Evolutionary conservation across 2,888 invertebrate species (phyloP), one percentile per base, ranked within the genome.

Genomic region (Leptopilina myrica): DNA sequence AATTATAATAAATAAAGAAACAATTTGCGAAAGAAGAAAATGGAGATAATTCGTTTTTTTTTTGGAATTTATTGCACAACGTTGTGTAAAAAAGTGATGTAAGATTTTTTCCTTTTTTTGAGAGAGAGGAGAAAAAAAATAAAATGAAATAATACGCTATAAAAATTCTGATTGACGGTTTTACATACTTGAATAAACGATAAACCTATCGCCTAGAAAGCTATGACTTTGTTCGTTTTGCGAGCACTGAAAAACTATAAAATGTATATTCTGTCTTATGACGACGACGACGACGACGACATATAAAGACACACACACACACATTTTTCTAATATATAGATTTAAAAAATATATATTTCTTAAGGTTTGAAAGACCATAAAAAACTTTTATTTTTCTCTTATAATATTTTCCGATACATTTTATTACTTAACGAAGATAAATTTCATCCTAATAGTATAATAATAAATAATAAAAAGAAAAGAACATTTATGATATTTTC

Each of bases 121-220:
- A 20, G 20, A 1, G 20, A 20, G 20, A 20, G 20, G 3, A 7
- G 49, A 69, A 46, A 46, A 46, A 46, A 46, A 46, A 46, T 46
- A 46, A 46, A 46, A 46, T 46, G 46, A 46, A 46, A 67, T 67
- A 69, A 69, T 53, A 7, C 14, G 15, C 49, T 49, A 53, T 67
- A 69, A 53, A 69, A 69, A 69, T 69, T 14, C 49, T 69, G 69
- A 69, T 53, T 69, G 69, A 69, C 7, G 49, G 69, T 59, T 59
- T 59, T 59, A 59, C 59, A 59, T 59, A 14, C 69, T 69, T 46
- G 46, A 66, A 66, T 46, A 46, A 26, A 69, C 69, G 49, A 69
- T 69, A 26, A 20, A 69, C 53, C 69, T 69, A 69, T 69, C 67
- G 46, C 49, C 67, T 69, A 14, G 67, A 69, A 49, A 69, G 49